Evolutionary conservation across 2,888 invertebrate genomes (phyloP).

Genomic region (Tetranychus truncatus): DNA sequence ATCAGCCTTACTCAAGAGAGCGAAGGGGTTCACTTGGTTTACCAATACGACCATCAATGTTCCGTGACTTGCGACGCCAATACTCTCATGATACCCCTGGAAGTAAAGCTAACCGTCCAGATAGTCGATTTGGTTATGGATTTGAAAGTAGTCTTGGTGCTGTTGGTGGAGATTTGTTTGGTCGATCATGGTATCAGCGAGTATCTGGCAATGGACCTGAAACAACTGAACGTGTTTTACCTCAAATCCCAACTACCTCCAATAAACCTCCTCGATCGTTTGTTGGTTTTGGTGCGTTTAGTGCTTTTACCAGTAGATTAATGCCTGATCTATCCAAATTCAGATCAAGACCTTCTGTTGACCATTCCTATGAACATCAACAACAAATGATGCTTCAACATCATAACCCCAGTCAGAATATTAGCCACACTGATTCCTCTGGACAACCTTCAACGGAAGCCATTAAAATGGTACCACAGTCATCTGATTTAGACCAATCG

Average conservation of each 20-base stretch:
- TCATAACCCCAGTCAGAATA: not conserved
- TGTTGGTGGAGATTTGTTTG: not conserved
- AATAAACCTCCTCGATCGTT: not conserved
- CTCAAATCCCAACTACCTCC: not conserved
- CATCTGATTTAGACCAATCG: not conserved
- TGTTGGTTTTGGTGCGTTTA: not conserved
- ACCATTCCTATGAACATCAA: not conserved
- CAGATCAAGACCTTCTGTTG: not conserved
- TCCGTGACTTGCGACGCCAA: constrained; percentile 44
- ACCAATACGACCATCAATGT: constrained; percentile 41
- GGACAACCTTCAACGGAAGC: not conserved
- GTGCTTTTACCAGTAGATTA: not conserved
- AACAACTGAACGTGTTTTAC: not conserved
- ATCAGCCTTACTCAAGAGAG: not conserved
- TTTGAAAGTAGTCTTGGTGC: not conserved
- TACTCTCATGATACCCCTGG: constrained; percentile 51
- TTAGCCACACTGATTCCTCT: not conserved
- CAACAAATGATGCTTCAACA: not conserved
- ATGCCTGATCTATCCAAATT: not conserved
- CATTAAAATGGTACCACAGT: not conserved
- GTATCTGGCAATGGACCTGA: not conserved
- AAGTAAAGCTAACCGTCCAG: not conserved
- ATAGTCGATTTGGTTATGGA: not conserved
- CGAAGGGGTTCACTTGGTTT: constrained; percentile 41
- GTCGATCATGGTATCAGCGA: not conserved